These are phyloP conservation scores for Hesperia comma DNA, from an alignment of 2,888 invertebrate genomes.

Conservation along the genomic window DNA sequence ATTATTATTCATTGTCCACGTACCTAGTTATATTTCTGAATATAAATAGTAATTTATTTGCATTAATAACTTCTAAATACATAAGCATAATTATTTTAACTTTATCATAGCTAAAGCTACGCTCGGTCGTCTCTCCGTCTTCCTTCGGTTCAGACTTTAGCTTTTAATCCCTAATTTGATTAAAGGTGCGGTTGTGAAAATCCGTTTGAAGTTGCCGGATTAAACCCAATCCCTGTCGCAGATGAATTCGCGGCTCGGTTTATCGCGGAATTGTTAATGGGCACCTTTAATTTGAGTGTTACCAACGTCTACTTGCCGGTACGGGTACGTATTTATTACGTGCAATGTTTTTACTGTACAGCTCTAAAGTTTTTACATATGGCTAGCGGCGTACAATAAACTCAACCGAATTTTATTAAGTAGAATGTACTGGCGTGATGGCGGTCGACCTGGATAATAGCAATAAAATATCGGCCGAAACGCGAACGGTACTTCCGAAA, in stretches of 20 bases:
- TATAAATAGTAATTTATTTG: too few species aligned
- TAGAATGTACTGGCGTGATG: background rate
- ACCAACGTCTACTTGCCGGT: background rate
- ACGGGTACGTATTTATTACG: background rate
- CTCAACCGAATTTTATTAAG: background rate
- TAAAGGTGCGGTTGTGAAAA: constrained; percentile 40
- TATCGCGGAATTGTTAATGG: constrained; percentile 1
- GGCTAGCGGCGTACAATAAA: background rate
- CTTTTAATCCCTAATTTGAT: constrained; percentile 42
- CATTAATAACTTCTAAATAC: too few species aligned
- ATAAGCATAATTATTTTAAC: too few species aligned
- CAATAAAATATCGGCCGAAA: constrained; percentile 59
- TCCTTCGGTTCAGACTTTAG: constrained; percentile 10
- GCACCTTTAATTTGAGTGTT: background rate
- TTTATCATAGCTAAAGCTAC: too few species aligned
- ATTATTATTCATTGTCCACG: too few species aligned
- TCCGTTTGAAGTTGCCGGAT: constrained; percentile 27
- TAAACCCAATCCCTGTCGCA: background rate
- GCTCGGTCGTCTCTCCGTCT: background rate
- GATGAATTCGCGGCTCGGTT: background rate
- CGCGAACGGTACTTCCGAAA: constrained; percentile 75
- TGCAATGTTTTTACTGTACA: background rate
- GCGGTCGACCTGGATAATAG: constrained; percentile 47
- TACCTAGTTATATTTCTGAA: too few species aligned
- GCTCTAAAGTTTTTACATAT: background rate